These are phyloP conservation scores for Melieria picta DNA, from an alignment of 2,888 invertebrate genomes.

Conservation along the genomic window DNA sequence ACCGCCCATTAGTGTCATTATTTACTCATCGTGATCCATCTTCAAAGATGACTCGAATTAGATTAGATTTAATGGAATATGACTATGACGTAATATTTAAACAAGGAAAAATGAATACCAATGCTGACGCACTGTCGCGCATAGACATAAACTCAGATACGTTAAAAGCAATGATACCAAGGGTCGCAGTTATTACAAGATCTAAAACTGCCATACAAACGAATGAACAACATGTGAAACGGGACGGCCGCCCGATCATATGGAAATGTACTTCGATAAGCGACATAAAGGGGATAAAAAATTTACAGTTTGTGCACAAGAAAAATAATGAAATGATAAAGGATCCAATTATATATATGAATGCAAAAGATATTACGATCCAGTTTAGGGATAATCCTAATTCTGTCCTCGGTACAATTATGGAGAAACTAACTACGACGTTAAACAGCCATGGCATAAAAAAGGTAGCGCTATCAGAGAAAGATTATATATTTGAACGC, in stretches of 20 bases:
- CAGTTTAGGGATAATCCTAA: no score
- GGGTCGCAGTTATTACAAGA: constrained; percentile 16
- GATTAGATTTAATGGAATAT: constrained; percentile 23
- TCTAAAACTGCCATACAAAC: constrained; percentile 5
- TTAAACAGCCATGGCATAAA: neutral
- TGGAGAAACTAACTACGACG: constrained; percentile 8
- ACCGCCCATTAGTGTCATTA: neutral
- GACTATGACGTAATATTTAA: constrained; percentile 21
- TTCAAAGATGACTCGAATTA: constrained; percentile 18
- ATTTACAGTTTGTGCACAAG: no score
- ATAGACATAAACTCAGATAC: constrained; percentile 1
- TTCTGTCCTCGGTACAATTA: neutral
- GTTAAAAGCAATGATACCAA: neutral
- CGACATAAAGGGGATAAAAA: constrained; percentile 15
- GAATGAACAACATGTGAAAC: constrained; percentile 9
- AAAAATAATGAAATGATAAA: no score
- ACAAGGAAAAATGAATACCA: constrained; percentile 20
- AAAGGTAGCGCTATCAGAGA: constrained; percentile 8
- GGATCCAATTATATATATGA: no score
- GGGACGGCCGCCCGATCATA: constrained; percentile 13
- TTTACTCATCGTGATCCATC: neutral
- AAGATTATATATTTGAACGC: constrained; percentile 5
- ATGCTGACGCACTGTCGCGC: constrained; percentile 13
- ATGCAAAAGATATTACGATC: no score
- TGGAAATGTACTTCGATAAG: constrained; percentile 2